These are phyloP conservation scores for Radopholus similis DNA, from an alignment of 1,140 invertebrate genomes.

Conservation along the genomic window DNA sequence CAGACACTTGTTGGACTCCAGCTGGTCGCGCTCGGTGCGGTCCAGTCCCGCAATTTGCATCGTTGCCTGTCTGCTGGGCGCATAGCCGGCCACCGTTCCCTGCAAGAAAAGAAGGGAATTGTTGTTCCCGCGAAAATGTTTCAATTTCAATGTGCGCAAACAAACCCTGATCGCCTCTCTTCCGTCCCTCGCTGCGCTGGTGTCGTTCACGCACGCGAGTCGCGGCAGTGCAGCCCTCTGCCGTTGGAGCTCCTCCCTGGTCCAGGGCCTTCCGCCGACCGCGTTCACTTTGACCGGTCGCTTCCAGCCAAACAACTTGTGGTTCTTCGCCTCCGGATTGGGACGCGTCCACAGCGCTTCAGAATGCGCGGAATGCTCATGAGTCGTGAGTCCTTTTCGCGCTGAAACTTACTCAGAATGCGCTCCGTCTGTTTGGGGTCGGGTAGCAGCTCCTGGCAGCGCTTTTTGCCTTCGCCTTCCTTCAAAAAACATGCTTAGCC, in stretches of 20 bases:
- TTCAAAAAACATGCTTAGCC: slow-evolving; percentile 18
- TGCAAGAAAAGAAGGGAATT: slow-evolving; percentile 5
- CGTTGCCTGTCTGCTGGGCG: slow-evolving; percentile 23
- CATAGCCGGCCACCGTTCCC: slow-evolving; percentile 9
- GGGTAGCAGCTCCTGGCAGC: slow-evolving; percentile 25
- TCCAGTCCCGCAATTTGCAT: slow-evolving; percentile 35
- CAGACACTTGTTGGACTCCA: slow-evolving; percentile 40
- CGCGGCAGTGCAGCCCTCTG: slow-evolving; percentile 28
- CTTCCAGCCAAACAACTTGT: slow-evolving; percentile 22
- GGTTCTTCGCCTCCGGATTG: slow-evolving; percentile 39
- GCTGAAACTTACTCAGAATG: too few species aligned
- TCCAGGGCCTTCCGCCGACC: slow-evolving; percentile 32
- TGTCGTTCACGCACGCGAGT: slow-evolving; percentile 29
- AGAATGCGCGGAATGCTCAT: too few species aligned
- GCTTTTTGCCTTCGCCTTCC: slow-evolving; percentile 34
- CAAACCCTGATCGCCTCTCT: slow-evolving; percentile 2
- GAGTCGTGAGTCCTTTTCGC: too few species aligned
- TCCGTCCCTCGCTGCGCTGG: slow-evolving; percentile 23
- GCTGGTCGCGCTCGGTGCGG: slow-evolving; percentile 32
- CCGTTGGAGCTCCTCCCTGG: slow-evolving; percentile 18
- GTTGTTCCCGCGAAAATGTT: neutral
- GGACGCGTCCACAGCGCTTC: slow-evolving; percentile 21
- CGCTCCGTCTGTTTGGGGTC: slow-evolving; percentile 41
- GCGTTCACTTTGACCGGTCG: slow-evolving; percentile 12
- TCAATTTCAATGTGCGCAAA: neutral